A percentile compares a stretch with the other conserved stretches of the same genome.
phyloP scores from a whole-genome alignment of 2,888 invertebrate genomes.

The Metalampra italica region DNA sequence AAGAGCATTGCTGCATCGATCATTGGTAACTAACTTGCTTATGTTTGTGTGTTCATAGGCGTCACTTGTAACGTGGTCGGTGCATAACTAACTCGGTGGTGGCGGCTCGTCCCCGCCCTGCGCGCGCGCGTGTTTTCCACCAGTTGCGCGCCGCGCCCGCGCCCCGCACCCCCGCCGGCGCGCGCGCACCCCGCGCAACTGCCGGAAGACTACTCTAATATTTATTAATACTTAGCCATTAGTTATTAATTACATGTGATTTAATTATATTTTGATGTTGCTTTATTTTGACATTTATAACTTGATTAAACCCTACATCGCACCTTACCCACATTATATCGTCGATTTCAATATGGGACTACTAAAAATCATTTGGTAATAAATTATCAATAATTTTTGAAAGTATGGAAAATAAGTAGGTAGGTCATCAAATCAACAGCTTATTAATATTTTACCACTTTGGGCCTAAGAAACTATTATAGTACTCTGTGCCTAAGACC shows the following conservation, averaged over 20 bases:
- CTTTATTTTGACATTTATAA: not conserved
- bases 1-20: not conserved
- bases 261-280: slow-evolving; percentile 5
- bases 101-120: slow-evolving; percentile 63
- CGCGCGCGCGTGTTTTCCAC: slow-evolving; percentile 65
- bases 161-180: slow-evolving; percentile 12
- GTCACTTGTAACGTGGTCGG: not conserved
- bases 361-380: too few relatives aligned
- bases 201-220: slow-evolving; percentile 63
- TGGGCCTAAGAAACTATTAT: too few relatives aligned
- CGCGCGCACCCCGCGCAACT: slow-evolving; percentile 50
- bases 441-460: too few relatives aligned
- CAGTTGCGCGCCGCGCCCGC: slow-evolving; percentile 59
- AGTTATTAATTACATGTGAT: slow-evolving; percentile 39
- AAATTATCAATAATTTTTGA: too few relatives aligned
- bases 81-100: slow-evolving; percentile 33
- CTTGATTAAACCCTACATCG: not conserved
- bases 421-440: too few relatives aligned
- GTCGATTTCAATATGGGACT: too few relatives aligned
- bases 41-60: slow-evolving; percentile 18
- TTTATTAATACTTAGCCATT: slow-evolving; percentile 55
- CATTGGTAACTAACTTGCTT: slow-evolving; percentile 19
- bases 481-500: too few relatives aligned
- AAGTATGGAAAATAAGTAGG: too few relatives aligned
- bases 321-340: too few relatives aligned